Evolutionary conservation across 2,888 invertebrate genomes (phyloP), one percentile per base, ranked within the genome.

Genomic region (Ernsta delagoae): DNA sequence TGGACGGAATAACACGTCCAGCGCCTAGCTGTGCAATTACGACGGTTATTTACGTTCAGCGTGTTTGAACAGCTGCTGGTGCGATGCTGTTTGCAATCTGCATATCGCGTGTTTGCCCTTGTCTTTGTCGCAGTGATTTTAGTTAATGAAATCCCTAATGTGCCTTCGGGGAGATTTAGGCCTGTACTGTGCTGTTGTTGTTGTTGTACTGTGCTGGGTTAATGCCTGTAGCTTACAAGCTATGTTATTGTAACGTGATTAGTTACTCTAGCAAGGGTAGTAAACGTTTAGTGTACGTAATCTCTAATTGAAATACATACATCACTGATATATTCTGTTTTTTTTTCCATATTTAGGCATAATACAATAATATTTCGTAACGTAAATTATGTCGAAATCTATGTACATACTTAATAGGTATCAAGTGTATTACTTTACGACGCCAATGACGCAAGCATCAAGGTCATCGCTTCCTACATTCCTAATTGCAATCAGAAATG

Each of bases 11-110:
- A 73, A 72, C 73, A 66, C 67, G 69, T 75, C 74, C 75, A n/a
- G 75, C 75, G 77, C 75, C 76, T 76, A 75, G 74, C 77, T 75
- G 70, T 61, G 56, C 61, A 67, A 67, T 67, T 67, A 67, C 67
- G 54, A 56, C 60, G 54, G 60, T 61, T 67, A 67, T 67, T 67
- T 61, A 67, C 67, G 61, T 71, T 59, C 59, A 12, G 50, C 50
- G 9, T 68, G 57, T 68, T 68, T 68, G 41, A 48, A 50, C 68
- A 68, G 68, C 68, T 68, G 62, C 56, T 67, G 56, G 67, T 43
- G 43, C 54, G 61, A 56, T 61, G 61, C 67, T 61, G 67, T 62
- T 60, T 67, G 67, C 67, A 56, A 66, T 67, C 68, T 62, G 65
- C 59, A 70, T 71, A 69, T 60, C 43, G 56, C 48, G 12, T 66